phyloP scores from a whole-genome alignment of 2,113 vertebrate species.

The Plecturocebus donacophilus region DNA sequence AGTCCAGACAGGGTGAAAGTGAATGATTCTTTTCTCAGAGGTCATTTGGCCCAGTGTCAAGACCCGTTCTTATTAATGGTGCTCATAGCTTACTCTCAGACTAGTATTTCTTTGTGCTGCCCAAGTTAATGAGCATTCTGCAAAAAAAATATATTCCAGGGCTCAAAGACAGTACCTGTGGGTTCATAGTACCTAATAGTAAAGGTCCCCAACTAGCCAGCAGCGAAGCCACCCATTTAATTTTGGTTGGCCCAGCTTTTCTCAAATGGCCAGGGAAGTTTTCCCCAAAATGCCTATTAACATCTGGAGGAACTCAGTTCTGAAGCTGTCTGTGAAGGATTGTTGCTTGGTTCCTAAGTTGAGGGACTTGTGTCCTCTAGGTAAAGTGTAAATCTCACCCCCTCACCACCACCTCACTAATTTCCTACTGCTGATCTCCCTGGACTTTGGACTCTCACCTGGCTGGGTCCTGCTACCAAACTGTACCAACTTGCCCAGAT shows the following conservation, averaged over 20 bases:
- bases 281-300: neutral
- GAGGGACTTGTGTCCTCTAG: neutral
- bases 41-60: neutral
- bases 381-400: neutral
- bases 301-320: neutral
- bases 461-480: neutral
- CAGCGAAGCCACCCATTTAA: neutral
- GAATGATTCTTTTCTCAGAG: neutral
- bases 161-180: neutral
- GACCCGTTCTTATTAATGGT: neutral
- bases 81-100: neutral
- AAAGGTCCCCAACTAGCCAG: neutral
- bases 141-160: neutral
- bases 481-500: neutral
- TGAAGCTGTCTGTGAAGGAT: neutral
- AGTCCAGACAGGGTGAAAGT: neutral
- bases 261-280: neutral
- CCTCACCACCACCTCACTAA: neutral
- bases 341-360: neutral
- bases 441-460: neutral
- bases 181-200: neutral
- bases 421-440: neutral
- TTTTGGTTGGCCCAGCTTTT: conserved; percentile 3
- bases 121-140: neutral
- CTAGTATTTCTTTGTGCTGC: neutral